Evolutionary conservation across 1,140 invertebrate species (phyloP).

Genomic region (Artemia franciscana): DNA sequence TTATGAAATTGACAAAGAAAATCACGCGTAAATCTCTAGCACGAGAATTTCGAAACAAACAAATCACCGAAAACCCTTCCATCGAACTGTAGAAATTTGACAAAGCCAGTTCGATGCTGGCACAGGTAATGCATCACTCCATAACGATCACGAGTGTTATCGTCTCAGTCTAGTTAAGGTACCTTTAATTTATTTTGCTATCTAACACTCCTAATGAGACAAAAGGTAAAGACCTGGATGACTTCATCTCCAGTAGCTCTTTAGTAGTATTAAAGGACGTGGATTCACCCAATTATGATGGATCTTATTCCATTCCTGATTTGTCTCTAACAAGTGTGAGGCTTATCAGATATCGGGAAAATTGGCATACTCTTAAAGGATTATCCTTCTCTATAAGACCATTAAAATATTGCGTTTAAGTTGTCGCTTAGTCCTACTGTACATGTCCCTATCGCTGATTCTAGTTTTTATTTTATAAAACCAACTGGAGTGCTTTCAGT

Average conservation of each 20-base stretch:
- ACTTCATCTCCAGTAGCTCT: not conserved
- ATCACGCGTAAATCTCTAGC: too few relatives aligned
- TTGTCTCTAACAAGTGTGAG: not conserved
- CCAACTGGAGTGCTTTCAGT: not conserved
- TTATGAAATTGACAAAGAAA: too few relatives aligned
- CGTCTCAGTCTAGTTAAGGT: not conserved
- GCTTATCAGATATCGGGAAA: not conserved
- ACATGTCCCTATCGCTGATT: not conserved
- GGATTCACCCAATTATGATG: not conserved
- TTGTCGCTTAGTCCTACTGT: not conserved
- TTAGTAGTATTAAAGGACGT: not conserved
- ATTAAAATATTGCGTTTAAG: not conserved
- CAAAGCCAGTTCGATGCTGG: too few relatives aligned
- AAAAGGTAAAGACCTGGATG: not conserved
- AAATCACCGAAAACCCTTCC: too few relatives aligned
- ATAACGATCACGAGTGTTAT: too few relatives aligned
- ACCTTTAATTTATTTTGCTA: not conserved
- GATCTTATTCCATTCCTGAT: not conserved
- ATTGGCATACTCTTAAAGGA: not conserved
- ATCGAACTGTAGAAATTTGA: too few relatives aligned
- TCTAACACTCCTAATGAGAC: not conserved
- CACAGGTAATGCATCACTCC: too few relatives aligned
- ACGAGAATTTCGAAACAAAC: too few relatives aligned
- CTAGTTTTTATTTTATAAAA: not conserved
- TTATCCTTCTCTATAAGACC: not conserved